Evolutionary conservation across 2,888 invertebrate genomes (phyloP), one percentile per base, ranked within the genome.

Genomic region (Apamea sordens): DNA sequence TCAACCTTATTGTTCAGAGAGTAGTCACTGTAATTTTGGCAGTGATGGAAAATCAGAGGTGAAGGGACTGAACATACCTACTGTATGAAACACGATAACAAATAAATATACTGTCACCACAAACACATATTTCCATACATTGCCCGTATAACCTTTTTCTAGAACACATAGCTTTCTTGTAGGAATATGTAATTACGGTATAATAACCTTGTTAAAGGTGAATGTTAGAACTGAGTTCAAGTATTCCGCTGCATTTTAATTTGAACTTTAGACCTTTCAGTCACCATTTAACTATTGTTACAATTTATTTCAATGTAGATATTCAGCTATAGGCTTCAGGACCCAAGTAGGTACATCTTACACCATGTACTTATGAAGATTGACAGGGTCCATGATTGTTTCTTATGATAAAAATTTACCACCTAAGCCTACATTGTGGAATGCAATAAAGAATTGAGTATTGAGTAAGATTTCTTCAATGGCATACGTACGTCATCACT

Each of bases 211-310:
- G 28, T 7, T 24, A 24, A n/a, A 68, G 18, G 32, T 80, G 50
- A 78, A 69, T 50, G 61, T 50, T 63, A 50, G 15, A 18, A 18
- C 18, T 18, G 4, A 61, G 47, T 47, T 68, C 32, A 69, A 53
- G 50, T 69, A 24, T 50, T 21, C 24, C 10, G 21, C 53, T 64
- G 70, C 63, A 71, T 63, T 53, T 50, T 28, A 53, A 63, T 63
- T 63, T 10, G 32, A 80, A 80, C 70, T 80, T 18, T 15, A 32
- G 71, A 44, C 70, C 61, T 80, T 79, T 80, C 5, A 15, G 18
- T 61, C 24, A 36, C 56, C 18, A 24, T 53, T 41, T n/a, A n/a
- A 36, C 32, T 5, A 36, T 28, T 50, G 21, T 47, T 63, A 28
- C 63, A 18, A 24, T 61, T n/a, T 47, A 76, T 75, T 75, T 56